phyloP scores from a whole-genome alignment of 1,140 invertebrate genomes.

The Antheraea mylitta region DNA sequence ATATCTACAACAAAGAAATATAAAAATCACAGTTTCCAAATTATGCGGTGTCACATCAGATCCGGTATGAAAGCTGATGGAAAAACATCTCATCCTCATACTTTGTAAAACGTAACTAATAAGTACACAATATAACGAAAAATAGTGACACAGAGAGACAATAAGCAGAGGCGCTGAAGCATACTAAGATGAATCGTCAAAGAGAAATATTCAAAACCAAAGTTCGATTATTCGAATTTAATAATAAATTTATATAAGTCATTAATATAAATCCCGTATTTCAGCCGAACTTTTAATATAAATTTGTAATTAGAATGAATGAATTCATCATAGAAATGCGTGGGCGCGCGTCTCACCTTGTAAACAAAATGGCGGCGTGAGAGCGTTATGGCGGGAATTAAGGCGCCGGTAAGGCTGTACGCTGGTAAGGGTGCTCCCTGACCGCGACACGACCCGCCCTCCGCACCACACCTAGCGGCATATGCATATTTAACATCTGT shows the following conservation, averaged over 20 bases:
- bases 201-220: no score
- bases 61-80: constrained; percentile 66
- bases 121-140: constrained; percentile 67
- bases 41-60: constrained; percentile 76
- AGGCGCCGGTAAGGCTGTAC: constrained; percentile 82
- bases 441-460: constrained; percentile 90
- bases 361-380: constrained; percentile 74
- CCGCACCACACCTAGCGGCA: constrained; percentile 82
- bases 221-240: no score
- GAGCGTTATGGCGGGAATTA: constrained; percentile 68
- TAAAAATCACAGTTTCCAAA: constrained; percentile 78
- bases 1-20: constrained; percentile 69
- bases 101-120: constrained; percentile 59
- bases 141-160: constrained; percentile 74
- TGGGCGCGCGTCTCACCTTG: constrained; percentile 73
- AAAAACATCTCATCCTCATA: constrained; percentile 54
- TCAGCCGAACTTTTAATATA: no score
- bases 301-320: not conserved
- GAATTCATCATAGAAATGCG: constrained; percentile 46
- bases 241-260: no score
- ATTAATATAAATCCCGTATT: no score
- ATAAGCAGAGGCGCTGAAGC: constrained; percentile 65
- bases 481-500: constrained; percentile 70
- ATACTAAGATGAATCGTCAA: constrained; percentile 45
- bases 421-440: constrained; percentile 95